Base-by-base conservation (phyloP, 2,797 vertebrate species). In the Lepus townsendii region DNA sequence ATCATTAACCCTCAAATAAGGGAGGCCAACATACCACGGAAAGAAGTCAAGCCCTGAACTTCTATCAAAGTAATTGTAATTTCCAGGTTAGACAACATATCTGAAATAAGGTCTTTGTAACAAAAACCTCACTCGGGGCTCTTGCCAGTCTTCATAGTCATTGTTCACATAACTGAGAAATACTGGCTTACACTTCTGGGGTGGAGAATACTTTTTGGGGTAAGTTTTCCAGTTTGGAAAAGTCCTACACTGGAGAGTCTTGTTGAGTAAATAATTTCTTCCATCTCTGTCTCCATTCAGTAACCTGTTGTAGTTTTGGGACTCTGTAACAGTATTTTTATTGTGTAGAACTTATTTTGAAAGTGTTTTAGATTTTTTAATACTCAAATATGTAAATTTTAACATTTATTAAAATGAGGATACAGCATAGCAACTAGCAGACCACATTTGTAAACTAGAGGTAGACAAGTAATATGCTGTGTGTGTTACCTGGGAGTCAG, bases 21-120 rank as follows among this genome's bases (percentile, higher is more conserved):
- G 90, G 83, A 97, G 97, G 26, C 96, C 80, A 87, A 93, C 93
- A 88, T 83, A 94, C 27, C 83, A 91, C 96, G 97, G 96, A 96
- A 97, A 97, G 94, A 97, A 97, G 60, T 50, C 87, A 90, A 93
- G 91, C 42, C 60, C 94, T 95, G 97, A 95, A 35, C 82, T 73
- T 93, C 85, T 79, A 54, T 68, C 91, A 38, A 94, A 92, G 92
- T 80, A 95, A 96, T 95, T 90, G 94, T 76, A 92, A 93, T 83
- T 95, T 86, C 32, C 71, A 97, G 83, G n/a, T 95, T 95, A 96
- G 85, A 84, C 75, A 62, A 91, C 22, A 83, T 95, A 96, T n/a
- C 77, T 96, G 95, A 83, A 93, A 85, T 88, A 90, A 88, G 54
- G 85, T 69, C 73, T 95, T 96, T 75, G 78, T 94, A 78, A 89